Conservation (phyloP, 2,888 invertebrate genomes). For the Eupithecia inturbata region DNA sequence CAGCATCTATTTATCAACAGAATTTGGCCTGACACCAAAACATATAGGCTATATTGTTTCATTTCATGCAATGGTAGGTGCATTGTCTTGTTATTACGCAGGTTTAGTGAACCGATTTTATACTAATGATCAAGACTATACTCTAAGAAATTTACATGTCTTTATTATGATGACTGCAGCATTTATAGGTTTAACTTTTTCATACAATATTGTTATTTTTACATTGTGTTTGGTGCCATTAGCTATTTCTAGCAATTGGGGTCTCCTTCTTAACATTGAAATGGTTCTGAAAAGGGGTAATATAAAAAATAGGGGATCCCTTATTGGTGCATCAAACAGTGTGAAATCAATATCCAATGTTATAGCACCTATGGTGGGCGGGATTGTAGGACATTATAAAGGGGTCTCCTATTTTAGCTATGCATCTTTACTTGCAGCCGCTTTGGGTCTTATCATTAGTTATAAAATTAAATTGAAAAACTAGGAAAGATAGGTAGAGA, state of each 20-base stretch:
- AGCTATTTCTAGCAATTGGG: not conserved
- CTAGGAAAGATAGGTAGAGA: too few species aligned
- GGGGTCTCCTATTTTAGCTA: not conserved
- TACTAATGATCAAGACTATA: conserved; percentile 74
- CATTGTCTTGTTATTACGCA: conserved; percentile 80
- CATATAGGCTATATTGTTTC: conserved; percentile 86
- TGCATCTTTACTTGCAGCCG: not conserved
- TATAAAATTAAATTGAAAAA: not conserved
- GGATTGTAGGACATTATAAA: not conserved
- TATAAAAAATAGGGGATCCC: not conserved
- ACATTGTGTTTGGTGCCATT: conserved; percentile 64
- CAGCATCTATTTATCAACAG: conserved; percentile 79
- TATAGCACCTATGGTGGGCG: not conserved
- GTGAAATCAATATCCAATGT: not conserved
- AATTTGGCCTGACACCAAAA: conserved; percentile 81
- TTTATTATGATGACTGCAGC: conserved; percentile 79
- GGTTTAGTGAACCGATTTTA: conserved; percentile 82
- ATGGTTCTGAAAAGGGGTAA: not conserved
- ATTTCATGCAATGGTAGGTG: conserved; percentile 83
- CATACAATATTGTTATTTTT: conserved; percentile 76
- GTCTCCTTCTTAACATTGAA: not conserved
- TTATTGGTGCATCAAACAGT: conserved; percentile 7
- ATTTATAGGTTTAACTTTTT: conserved; percentile 76
- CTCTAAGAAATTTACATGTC: conserved; percentile 81
- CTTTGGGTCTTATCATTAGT: not conserved